Conservation (phyloP, 2,888 invertebrate genomes). For the Leptopilina syphax region DNA sequence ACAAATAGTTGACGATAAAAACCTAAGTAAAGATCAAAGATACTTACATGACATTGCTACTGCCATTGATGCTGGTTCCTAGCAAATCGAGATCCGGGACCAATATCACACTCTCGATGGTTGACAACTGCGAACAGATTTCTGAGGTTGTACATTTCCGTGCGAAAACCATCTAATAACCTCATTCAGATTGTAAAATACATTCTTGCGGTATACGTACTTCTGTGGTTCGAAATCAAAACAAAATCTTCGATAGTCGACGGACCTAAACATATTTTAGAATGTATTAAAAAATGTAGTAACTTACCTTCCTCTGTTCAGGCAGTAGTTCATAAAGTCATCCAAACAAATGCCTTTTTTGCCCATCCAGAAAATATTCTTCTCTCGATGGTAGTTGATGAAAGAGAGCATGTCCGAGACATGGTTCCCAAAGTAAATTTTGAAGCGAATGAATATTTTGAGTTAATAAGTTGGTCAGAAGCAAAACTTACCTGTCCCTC, state of each 20-base stretch:
- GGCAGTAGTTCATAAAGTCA: conserved; percentile 20
- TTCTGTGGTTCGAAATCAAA: conserved; percentile 55
- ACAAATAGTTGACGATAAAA: conserved; percentile 5
- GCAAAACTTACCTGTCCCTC: too few species aligned
- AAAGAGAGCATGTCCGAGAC: not conserved
- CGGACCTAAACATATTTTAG: conserved; percentile 50
- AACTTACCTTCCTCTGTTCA: conserved; percentile 31
- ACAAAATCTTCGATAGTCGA: conserved; percentile 43
- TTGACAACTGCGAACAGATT: conserved; percentile 38
- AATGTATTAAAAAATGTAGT: conserved; percentile 46
- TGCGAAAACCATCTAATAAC: conserved; percentile 10
- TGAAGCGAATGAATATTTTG: too few species aligned
- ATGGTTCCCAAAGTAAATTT: too few species aligned
- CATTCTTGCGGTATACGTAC: conserved; percentile 52
- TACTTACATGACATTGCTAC: conserved; percentile 8
- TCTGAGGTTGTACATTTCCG: conserved; percentile 42
- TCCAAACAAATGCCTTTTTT: conserved; percentile 16
- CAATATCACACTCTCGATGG: conserved; percentile 39
- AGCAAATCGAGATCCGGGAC: conserved; percentile 38
- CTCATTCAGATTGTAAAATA: conserved; percentile 41
- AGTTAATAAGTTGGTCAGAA: too few species aligned
- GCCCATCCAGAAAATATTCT: conserved; percentile 35
- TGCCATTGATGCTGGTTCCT: conserved; percentile 45
- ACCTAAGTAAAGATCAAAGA: conserved; percentile 13
- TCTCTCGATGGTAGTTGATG: conserved; percentile 30